Conservation (phyloP, 2,113 vertebrate species). For the Holacanthus passer region DNA sequence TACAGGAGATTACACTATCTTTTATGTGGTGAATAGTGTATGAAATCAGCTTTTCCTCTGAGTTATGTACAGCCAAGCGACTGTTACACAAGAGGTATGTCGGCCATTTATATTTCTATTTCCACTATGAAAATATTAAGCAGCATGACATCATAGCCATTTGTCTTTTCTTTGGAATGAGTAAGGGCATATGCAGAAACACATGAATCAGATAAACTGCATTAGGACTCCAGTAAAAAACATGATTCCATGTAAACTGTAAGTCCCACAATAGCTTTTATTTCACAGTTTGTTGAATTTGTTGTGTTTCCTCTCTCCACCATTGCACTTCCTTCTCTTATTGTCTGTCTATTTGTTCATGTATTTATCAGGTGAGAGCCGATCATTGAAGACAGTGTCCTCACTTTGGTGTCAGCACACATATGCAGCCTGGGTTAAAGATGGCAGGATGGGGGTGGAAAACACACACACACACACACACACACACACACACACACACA, state of each 20-base stretch:
- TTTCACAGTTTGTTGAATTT: neutral
- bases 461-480: constrained; percentile 40
- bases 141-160: constrained; percentile 42
- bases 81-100: constrained; percentile 21
- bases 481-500: constrained; percentile 33
- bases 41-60: constrained; percentile 23
- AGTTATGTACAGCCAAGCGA: constrained; percentile 19
- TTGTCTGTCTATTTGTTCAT: constrained; percentile 17
- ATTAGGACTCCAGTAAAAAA: neutral
- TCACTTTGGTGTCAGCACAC: constrained; percentile 50
- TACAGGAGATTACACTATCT: constrained; percentile 25
- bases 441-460: neutral
- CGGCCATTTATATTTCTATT: constrained; percentile 31
- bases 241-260: neutral
- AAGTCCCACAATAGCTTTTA: neutral
- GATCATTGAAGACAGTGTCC: constrained; percentile 20
- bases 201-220: constrained; percentile 6
- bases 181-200: constrained; percentile 2
- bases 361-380: constrained; percentile 19
- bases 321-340: neutral
- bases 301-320: neutral
- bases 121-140: constrained; percentile 31
- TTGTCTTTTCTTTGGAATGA: constrained; percentile 45
- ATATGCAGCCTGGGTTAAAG: neutral
- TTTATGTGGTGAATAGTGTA: neutral